These are phyloP conservation scores for Drosophila mulleri DNA, from an alignment of 2,888 invertebrate species.

Conservation along the genomic window DNA sequence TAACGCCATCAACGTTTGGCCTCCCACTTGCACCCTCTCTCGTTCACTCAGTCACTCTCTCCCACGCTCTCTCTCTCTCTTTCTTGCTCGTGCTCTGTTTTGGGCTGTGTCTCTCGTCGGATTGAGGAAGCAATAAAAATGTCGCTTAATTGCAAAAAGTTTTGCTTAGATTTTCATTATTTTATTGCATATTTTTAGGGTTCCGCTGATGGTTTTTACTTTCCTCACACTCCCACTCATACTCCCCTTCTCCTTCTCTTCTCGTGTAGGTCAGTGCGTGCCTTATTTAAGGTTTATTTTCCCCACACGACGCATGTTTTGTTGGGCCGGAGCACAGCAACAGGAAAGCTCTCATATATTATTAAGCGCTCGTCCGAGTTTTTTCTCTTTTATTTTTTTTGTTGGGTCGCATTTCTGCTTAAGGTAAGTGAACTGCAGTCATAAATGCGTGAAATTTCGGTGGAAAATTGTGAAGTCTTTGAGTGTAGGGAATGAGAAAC, in stretches of 20 bases:
- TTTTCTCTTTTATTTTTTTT: not conserved
- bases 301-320: slow-evolving; percentile 37
- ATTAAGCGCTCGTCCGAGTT: slow-evolving; percentile 34
- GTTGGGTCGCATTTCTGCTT: slow-evolving; percentile 6
- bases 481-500: not conserved
- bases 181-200: slow-evolving; percentile 69
- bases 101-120: slow-evolving; percentile 22
- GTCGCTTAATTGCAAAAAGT: slow-evolving; percentile 79
- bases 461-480: not conserved
- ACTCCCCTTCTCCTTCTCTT: not conserved
- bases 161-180: slow-evolving; percentile 77
- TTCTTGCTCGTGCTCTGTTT: slow-evolving; percentile 2
- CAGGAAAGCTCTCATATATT: slow-evolving; percentile 55
- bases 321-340: slow-evolving; percentile 43
- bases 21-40: not conserved
- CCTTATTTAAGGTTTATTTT: slow-evolving; percentile 45
- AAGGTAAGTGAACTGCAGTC: slow-evolving; percentile 20
- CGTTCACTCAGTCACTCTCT: slow-evolving; percentile 3
- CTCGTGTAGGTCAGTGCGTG: slow-evolving; percentile 48
- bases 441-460: slow-evolving; percentile 21
- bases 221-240: not conserved
- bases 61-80: not conserved
- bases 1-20: slow-evolving; percentile 62
- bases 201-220: slow-evolving; percentile 26
- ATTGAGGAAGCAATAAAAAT: slow-evolving; percentile 75